A percentile compares a stretch with the other conserved stretches of the same genome.
Conservation (phyloP, 1,140 invertebrate species). For the Bombus huntii region DNA sequence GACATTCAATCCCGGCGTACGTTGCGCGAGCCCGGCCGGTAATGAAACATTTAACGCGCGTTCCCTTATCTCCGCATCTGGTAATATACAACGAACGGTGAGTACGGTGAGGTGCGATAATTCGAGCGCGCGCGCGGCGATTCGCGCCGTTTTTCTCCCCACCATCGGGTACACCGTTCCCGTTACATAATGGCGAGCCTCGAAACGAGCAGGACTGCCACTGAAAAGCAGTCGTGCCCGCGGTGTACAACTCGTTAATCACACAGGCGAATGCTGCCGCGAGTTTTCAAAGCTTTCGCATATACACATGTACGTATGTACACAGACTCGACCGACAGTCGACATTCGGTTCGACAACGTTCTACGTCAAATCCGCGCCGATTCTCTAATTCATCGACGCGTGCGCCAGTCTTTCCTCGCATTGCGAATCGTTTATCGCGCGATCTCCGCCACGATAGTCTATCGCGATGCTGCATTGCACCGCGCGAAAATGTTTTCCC, state of each 20-base stretch:
- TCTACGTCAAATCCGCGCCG: not conserved
- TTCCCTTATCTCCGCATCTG: slow-evolving; percentile 47
- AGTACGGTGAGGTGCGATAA: slow-evolving; percentile 43
- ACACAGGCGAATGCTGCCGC: slow-evolving; percentile 23
- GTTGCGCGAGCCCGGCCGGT: slow-evolving; percentile 18
- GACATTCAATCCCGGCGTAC: slow-evolving; percentile 30
- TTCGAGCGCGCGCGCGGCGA: slow-evolving; percentile 31
- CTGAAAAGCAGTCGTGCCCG: slow-evolving; percentile 5
- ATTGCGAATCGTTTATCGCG: slow-evolving; percentile 8
- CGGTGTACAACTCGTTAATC: slow-evolving; percentile 53
- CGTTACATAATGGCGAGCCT: slow-evolving; percentile 8
- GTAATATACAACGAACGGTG: slow-evolving; percentile 50
- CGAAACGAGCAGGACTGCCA: not conserved
- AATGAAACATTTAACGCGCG: slow-evolving; percentile 52
- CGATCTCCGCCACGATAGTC: slow-evolving; percentile 38
- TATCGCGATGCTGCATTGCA: slow-evolving; percentile 4
- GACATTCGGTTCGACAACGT: slow-evolving; percentile 8
- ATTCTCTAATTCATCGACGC: slow-evolving; percentile 38
- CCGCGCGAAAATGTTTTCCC: slow-evolving; percentile 17
- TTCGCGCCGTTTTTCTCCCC: slow-evolving; percentile 18
- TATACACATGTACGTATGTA: not conserved
- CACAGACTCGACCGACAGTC: slow-evolving; percentile 15
- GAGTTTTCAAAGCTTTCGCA: slow-evolving; percentile 9
- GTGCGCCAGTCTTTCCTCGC: not conserved
- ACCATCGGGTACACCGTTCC: not conserved